Conservation (phyloP, 2,797 vertebrate species). For the Neosilurus hyrtlii region DNA sequence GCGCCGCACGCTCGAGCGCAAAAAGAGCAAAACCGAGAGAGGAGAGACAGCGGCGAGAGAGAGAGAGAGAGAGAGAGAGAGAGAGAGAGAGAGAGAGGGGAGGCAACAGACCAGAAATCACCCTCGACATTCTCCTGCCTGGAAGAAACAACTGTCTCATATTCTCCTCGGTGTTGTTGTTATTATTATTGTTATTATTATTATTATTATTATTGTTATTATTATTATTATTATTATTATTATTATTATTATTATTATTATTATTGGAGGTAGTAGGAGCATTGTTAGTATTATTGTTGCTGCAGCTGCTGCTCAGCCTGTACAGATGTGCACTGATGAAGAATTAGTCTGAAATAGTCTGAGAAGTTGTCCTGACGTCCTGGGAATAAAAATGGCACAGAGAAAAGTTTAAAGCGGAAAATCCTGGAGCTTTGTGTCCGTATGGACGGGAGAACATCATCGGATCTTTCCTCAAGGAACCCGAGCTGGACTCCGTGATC, state of each 20-base stretch:
- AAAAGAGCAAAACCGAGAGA: slow-evolving; percentile 28
- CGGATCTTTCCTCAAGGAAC: neutral
- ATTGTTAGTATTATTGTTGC: no score
- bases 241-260: neutral
- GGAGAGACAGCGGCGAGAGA: neutral
- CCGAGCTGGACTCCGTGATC: slow-evolving; percentile 12
- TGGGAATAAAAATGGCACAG: slow-evolving; percentile 27
- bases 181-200: neutral
- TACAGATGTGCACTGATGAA: slow-evolving; percentile 4
- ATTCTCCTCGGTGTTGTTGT: no score
- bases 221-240: neutral
- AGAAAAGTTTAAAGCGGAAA: slow-evolving; percentile 18
- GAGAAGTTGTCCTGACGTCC: slow-evolving; percentile 17
- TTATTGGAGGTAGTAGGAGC: no score
- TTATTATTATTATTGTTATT: neutral
- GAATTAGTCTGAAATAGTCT: slow-evolving; percentile 11
- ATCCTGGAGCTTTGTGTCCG: neutral
- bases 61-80: neutral
- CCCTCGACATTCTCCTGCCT: neutral
- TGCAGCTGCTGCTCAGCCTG: neutral
- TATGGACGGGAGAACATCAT: neutral
- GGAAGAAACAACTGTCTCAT: slow-evolving; percentile 5
- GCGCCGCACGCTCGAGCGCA: slow-evolving; percentile 24
- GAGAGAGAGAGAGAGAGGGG: slow-evolving; percentile 9
- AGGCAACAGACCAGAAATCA: neutral